Evolutionary conservation across 2,113 vertebrate species (phyloP), one percentile per base, ranked within the genome.

Genomic region (Balaenoptera acutorostrata): DNA sequence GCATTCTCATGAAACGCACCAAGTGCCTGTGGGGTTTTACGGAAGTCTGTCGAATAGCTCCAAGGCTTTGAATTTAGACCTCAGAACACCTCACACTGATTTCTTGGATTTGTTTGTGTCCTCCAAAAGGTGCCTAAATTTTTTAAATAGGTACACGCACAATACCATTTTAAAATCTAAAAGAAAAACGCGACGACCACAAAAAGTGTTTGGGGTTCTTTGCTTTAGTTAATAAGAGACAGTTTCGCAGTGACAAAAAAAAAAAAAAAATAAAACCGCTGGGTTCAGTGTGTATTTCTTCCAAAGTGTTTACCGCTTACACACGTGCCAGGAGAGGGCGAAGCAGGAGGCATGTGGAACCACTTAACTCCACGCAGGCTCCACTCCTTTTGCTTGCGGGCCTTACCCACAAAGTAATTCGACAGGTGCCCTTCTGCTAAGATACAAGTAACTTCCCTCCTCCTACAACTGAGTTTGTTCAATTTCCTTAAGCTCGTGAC

Each of bases 191-290:
- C 95, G 59, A 96, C 96, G 93, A 98, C 94, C 61, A 90, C 36
- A 41, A n/a, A 90, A 84, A 59, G 66, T 55, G 18, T 93, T 41
- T 59, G 83, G 39, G 90, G 84, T 98, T 98, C 85, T 98, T 98
- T 98, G 96, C 97, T 93, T 98, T 98, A 95, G 90, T 95, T 97
- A 98, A 97, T 98, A 98, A 98, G 31, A 97, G 96, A 97, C 89
- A 95, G 90, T 98, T 98, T 21, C 96, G 88, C 97, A 92, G 95
- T 97, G 97, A 95, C 52, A 18, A 64, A 75, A 27, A 27, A 29
- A n/a, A n/a, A 29, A 8, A 25, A 21, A 25, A 46, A 49, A 49
- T 18, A 49, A 63, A 77, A n/a, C 36, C 21, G 41, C 74, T 23
- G 69, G 59, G 17, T 41, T 64, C 36, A 39, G 61, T 13, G n/a